phyloP scores from a whole-genome alignment of 2,797 vertebrate genomes.

The Philypnodon macrostomus region DNA sequence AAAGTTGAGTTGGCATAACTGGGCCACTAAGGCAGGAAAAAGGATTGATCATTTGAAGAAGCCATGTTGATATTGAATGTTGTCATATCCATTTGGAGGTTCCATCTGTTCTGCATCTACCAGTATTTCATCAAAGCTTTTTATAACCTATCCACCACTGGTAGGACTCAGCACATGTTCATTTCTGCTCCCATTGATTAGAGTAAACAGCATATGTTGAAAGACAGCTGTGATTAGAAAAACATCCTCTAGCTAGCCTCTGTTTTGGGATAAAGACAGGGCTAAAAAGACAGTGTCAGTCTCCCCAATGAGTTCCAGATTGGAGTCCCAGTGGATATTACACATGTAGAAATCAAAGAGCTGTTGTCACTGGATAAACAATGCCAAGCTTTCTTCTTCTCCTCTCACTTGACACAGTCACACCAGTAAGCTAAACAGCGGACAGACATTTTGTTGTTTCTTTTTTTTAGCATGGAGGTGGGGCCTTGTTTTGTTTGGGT shows the following conservation, averaged over 20 bases:
- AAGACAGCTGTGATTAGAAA: slow-evolving; percentile 11
- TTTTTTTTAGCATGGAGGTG: slow-evolving; percentile 27
- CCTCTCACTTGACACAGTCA: slow-evolving; percentile 45
- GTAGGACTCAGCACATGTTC: slow-evolving; percentile 30
- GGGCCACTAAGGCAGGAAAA: slow-evolving; percentile 19
- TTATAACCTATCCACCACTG: slow-evolving; percentile 19
- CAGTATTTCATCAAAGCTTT: slow-evolving; percentile 44
- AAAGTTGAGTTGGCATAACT: too few relatives aligned
- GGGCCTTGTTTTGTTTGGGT: slow-evolving; percentile 54
- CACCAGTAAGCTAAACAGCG: slow-evolving; percentile 35
- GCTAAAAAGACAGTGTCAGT: slow-evolving; percentile 27
- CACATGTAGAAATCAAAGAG: slow-evolving; percentile 61
- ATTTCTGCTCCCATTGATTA: slow-evolving; percentile 23
- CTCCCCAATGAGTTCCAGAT: slow-evolving; percentile 36
- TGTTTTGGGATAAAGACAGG: slow-evolving; percentile 9
- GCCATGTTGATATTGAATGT: slow-evolving; percentile 3
- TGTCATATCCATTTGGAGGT: slow-evolving; percentile 19
- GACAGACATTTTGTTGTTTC: slow-evolving; percentile 48
- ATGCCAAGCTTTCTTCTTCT: slow-evolving; percentile 59
- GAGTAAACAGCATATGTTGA: slow-evolving; percentile 17
- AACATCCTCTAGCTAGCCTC: slow-evolving; percentile 2
- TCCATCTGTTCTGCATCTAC: slow-evolving; percentile 45
- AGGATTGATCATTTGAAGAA: slow-evolving; percentile 24
- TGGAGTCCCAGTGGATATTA: slow-evolving; percentile 23
- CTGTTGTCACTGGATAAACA: slow-evolving; percentile 63